phyloP scores from a whole-genome alignment of 2,888 invertebrate species.

The Ormyrus nitidulus region DNA sequence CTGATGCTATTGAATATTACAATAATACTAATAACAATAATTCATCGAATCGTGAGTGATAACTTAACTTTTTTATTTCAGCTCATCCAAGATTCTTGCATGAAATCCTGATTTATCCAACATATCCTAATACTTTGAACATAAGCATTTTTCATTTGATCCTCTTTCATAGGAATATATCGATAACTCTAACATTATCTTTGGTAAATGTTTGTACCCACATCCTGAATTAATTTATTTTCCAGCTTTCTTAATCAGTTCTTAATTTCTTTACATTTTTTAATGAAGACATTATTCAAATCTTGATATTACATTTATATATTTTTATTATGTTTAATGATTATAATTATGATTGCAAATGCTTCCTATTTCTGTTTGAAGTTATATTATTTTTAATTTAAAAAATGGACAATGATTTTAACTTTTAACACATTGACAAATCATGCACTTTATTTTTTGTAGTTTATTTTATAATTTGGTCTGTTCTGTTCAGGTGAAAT shows the following conservation, averaged over 20 bases:
- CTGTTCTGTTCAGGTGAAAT: constrained; percentile 75
- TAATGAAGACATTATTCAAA: too few species aligned
- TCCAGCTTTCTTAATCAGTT: too few species aligned
- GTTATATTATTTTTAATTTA: too few species aligned
- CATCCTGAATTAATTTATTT: too few species aligned
- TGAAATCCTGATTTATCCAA: constrained; percentile 24
- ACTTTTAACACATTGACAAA: constrained; percentile 17
- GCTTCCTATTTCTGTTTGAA: too few species aligned
- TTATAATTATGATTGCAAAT: too few species aligned
- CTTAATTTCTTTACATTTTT: too few species aligned
- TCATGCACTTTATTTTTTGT: constrained; percentile 25
- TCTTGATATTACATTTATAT: too few species aligned
- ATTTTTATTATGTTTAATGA: too few species aligned
- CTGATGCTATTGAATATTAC: constrained; percentile 49
- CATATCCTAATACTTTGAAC: background rate
- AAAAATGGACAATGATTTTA: background rate
- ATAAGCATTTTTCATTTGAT: constrained; percentile 4
- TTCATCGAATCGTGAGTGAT: constrained; percentile 67
- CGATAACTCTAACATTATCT: background rate
- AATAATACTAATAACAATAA: constrained; percentile 58
- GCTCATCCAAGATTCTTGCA: constrained; percentile 33
- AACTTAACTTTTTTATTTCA: constrained; percentile 46
- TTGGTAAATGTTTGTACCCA: background rate
- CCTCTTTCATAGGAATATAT: background rate
- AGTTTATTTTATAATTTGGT: constrained; percentile 67